phyloP scores from a whole-genome alignment of 2,113 vertebrate species.

The Sclerurus mexicanus region DNA sequence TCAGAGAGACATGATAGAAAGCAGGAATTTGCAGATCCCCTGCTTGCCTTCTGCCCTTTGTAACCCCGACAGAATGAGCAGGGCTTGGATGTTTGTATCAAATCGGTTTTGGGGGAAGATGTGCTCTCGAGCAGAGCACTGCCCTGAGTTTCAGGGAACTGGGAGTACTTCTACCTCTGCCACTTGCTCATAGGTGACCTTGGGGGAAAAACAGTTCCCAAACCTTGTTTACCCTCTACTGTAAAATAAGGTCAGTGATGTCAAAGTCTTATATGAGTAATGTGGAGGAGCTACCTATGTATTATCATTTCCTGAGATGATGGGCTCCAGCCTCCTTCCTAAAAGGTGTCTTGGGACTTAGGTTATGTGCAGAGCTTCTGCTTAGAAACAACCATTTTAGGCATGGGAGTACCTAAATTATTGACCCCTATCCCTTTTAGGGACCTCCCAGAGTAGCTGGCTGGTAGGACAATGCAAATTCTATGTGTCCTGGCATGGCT shows the following conservation, averaged over 20 bases:
- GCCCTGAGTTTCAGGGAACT: neutral
- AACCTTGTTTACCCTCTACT: neutral
- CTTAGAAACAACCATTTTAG: neutral
- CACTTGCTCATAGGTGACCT: neutral
- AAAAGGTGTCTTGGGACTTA: neutral
- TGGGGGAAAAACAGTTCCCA: neutral
- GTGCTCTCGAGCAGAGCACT: neutral
- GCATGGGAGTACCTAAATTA: neutral
- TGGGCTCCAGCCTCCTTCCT: neutral
- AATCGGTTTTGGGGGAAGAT: neutral
- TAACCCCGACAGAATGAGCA: neutral
- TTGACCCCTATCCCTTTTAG: neutral
- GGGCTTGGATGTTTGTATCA: neutral
- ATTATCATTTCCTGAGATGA: neutral
- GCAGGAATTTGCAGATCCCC: neutral
- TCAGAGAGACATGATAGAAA: neutral
- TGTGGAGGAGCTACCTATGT: neutral
- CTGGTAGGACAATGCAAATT: neutral
- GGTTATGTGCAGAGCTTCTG: neutral
- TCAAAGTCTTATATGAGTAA: neutral
- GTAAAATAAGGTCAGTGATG: neutral
- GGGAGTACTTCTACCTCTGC: neutral
- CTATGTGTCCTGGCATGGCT: neutral
- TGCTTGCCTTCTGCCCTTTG: neutral
- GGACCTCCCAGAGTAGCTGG: neutral